A percentile compares a stretch with the other conserved stretches of the same genome.
Conservation (phyloP, 2,797 vertebrate genomes). For the Alectoris magna region DNA sequence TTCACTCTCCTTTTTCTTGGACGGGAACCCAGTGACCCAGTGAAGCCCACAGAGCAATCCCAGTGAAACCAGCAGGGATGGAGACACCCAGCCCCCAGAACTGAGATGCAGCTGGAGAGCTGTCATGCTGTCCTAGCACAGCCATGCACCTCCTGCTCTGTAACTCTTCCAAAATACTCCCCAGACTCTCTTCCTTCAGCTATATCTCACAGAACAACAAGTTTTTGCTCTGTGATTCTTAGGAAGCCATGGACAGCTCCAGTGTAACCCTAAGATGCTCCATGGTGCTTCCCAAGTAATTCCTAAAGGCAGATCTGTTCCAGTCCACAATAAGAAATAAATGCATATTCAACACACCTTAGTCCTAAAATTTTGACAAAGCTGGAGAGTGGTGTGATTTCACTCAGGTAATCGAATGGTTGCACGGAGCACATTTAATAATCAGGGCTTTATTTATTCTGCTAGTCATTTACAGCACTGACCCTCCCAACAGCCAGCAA, state of each 20-base stretch:
- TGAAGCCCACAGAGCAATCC: accelerated
- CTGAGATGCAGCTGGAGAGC: background rate
- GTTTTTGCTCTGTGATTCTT: background rate
- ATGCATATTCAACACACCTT: accelerated
- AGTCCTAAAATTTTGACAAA: background rate
- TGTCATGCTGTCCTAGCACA: accelerated
- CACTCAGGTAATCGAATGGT: background rate
- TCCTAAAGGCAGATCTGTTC: background rate
- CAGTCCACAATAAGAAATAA: background rate
- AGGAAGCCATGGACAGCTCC: background rate
- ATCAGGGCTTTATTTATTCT: background rate
- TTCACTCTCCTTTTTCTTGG: background rate
- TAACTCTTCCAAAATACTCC: background rate
- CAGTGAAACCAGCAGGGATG: background rate
- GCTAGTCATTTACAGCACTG: background rate
- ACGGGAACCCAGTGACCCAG: background rate
- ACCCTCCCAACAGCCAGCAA: background rate
- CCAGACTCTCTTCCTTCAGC: background rate
- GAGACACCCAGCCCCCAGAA: background rate
- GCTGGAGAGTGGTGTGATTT: background rate
- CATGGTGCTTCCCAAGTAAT: background rate
- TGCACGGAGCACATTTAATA: background rate
- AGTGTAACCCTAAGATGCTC: background rate
- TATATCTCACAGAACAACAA: background rate
- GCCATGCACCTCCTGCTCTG: background rate